Evolutionary conservation across 2,797 vertebrate species (phyloP), one percentile per base, ranked within the genome.

Genomic region (Coracias cyanogaster): DNA sequence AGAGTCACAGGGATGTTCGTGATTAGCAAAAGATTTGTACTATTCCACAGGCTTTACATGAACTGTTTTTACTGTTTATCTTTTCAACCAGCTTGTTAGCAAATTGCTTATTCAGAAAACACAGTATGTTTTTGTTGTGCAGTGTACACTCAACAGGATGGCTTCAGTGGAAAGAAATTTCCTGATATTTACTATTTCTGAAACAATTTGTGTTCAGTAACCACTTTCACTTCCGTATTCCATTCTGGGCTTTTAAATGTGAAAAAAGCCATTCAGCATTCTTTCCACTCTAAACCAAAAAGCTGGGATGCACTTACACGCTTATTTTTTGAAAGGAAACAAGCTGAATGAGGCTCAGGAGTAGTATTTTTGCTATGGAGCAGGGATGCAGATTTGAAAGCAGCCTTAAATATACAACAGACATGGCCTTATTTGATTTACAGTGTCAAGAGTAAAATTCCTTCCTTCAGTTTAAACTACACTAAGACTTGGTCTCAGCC

Each of bases 71-170:
- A 76, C 39, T 81, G 33, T 39, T 60, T 94, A n/a, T 72, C 55
- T 76, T 90, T 65, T 80, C 74, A 95, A 79, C 14, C 6, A 62
- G 37, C 25, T 74, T 18, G 54, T 79, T 81, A 92, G 55, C 55
- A 83, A 92, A 69, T 24, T 76, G 45, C n/a, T 88, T 78, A 86
- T n/a, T 94, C 87, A 89, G 54, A 92, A 95, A 84, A 71, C 78
- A 93, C 29, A 58, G 64, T 49, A 25, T 1, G 1, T 43, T 91
- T 88, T 57, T 91, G 62, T 86, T 91, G 69, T 54, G 73, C 39
- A 29, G 48, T 25, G 52, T 31, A 82, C 46, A 58, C 45, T 71
- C 28, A 57, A 74, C 20, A 66, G 54, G 57, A 71, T 41, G 39
- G 41, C 61, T 94, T 74, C 84, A 90, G 60, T 41, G 78, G 61